A percentile compares a stretch with the other conserved stretches of the same genome.
Conservation (phyloP, 2,797 vertebrate genomes). For the Schizopygopsis malacanthus region DNA sequence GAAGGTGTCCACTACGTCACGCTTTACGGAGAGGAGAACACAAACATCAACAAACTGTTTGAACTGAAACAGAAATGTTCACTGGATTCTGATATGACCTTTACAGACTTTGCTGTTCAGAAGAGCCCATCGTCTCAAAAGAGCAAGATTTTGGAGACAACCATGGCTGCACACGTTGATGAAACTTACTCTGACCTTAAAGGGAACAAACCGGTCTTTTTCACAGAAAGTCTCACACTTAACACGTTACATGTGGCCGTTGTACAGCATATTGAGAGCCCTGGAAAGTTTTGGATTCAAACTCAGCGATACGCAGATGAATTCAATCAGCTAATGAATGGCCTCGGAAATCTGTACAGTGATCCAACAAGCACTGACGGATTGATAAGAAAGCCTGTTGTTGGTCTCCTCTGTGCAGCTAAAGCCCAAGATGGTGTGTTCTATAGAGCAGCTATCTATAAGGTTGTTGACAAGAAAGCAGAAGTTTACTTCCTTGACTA, state of each 20-base stretch:
- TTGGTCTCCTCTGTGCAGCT: constrained; percentile 85
- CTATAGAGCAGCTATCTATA: constrained; percentile 81
- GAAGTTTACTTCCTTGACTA: constrained; percentile 85
- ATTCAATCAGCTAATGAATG: constrained; percentile 78
- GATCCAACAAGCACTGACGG: constrained; percentile 66
- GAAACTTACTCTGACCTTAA: constrained; percentile 33
- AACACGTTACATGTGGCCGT: constrained; percentile 73
- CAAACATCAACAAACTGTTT: constrained; percentile 85
- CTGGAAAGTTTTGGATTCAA: constrained; percentile 90
- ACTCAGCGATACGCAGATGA: constrained; percentile 74
- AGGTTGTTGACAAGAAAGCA: constrained; percentile 70
- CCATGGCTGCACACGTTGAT: constrained; percentile 12
- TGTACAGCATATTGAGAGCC: constrained; percentile 81
- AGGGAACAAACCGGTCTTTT: constrained; percentile 48
- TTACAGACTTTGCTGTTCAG: constrained; percentile 58
- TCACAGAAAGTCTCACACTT: constrained; percentile 64
- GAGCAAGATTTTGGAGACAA: constrained; percentile 39
- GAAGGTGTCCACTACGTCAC: constrained; percentile 90
- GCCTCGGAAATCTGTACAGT: constrained; percentile 81
- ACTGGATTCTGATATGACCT: constrained; percentile 64
- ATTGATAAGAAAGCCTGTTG: constrained; percentile 71
- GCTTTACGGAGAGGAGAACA: constrained; percentile 83
- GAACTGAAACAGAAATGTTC: constrained; percentile 71
- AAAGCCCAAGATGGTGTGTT: constrained; percentile 82
- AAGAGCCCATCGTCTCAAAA: constrained; percentile 31